Percentiles rank a stretch among this genome's conserved stretches.
Conservation (phyloP, 2,888 invertebrate species). For the Thumatha senex region DNA sequence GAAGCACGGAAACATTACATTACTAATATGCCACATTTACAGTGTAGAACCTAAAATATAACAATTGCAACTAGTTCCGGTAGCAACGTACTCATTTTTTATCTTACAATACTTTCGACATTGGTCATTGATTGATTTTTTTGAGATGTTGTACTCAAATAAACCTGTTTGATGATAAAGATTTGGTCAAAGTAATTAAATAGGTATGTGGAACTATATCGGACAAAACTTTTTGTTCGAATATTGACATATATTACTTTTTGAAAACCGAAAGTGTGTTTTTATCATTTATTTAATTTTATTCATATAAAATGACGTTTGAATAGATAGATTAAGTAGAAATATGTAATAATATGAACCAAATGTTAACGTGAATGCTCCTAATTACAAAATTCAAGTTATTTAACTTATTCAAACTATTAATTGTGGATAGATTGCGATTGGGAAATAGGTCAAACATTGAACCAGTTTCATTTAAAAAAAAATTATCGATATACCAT, state of each 20-base stretch:
- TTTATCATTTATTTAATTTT: no score
- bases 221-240: background rate
- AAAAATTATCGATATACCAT: no score
- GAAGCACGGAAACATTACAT: no score
- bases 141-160: background rate
- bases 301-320: no score
- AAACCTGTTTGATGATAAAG: background rate
- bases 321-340: no score
- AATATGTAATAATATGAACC: no score
- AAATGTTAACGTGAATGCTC: no score
- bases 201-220: background rate
- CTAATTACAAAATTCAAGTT: no score
- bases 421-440: no score
- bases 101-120: background rate
- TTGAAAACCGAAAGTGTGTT: background rate
- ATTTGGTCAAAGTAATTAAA: conserved; percentile 10
- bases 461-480: no score
- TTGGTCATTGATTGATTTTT: background rate
- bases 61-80: background rate
- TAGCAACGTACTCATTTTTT: conserved; percentile 1
- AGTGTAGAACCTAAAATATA: background rate
- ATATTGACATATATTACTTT: background rate
- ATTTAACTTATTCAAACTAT: background rate
- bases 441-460: no score
- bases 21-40: background rate